Conservation (phyloP, 2,797 vertebrate genomes). For the Cyprinodon diabolis region DNA sequence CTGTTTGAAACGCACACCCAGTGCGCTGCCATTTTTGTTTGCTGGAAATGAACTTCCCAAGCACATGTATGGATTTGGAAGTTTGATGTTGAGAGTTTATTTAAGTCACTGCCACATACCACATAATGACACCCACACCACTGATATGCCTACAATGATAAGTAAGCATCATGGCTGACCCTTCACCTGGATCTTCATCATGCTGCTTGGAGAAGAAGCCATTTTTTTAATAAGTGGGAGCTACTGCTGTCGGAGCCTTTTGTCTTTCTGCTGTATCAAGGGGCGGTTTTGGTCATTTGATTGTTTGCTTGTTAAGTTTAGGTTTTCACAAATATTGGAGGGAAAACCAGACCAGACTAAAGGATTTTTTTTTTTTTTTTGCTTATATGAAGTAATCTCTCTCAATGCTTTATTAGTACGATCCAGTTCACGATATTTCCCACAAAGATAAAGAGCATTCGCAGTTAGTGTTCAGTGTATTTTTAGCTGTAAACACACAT, state of each 20-base stretch:
- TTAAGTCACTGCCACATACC: constrained; percentile 1
- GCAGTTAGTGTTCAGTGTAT: constrained; percentile 11
- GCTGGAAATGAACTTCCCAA: background rate
- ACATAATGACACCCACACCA: background rate
- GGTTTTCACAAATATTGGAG: background rate
- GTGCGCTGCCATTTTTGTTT: constrained; percentile 7
- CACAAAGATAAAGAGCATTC: constrained; percentile 2
- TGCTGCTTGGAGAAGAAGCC: constrained; percentile 28
- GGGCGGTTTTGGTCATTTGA: background rate
- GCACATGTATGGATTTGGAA: constrained; percentile 5
- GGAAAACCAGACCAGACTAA: background rate
- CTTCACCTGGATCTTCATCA: background rate
- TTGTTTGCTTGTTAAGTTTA: background rate
- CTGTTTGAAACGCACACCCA: background rate
- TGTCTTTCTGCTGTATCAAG: constrained; percentile 1
- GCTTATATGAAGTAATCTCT: background rate
- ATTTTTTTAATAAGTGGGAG: background rate
- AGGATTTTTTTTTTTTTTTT: background rate
- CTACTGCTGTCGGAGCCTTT: background rate
- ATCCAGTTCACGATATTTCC: constrained; percentile 1
- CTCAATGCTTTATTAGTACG: background rate
- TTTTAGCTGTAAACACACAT: constrained; percentile 26
- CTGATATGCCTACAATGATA: background rate
- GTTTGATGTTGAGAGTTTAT: background rate
- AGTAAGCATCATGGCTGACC: background rate